A percentile compares a stretch with the other conserved stretches of the same genome.
These are phyloP conservation scores for Stenodera caucasica DNA, from an alignment of 2,888 invertebrate species.

Conservation along the genomic window DNA sequence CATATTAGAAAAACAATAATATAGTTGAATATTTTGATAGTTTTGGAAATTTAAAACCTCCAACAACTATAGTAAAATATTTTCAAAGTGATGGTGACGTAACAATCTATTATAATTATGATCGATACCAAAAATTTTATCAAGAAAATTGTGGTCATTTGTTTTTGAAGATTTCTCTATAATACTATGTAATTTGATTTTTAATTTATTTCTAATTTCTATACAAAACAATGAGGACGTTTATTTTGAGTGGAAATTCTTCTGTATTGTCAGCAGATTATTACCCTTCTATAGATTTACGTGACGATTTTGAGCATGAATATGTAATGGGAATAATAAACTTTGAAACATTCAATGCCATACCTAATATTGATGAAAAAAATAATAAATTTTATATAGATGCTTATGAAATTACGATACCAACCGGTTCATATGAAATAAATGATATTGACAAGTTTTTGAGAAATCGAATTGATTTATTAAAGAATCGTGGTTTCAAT, in stretches of 20 bases:
- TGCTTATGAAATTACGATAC: constrained; percentile 13
- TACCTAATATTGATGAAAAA: constrained; percentile 24
- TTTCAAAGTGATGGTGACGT: constrained; percentile 11
- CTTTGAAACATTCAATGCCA: constrained; percentile 35
- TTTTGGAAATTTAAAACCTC: constrained; percentile 23
- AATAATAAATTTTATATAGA: constrained; percentile 13
- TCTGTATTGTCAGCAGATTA: not conserved
- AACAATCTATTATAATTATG: constrained; percentile 11
- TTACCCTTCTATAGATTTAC: constrained; percentile 21
- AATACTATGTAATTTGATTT: constrained; percentile 21
- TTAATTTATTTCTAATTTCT: not conserved
- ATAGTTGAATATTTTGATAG: constrained; percentile 27
- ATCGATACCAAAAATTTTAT: constrained; percentile 11
- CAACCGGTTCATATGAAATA: constrained; percentile 19
- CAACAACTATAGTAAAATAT: constrained; percentile 27
- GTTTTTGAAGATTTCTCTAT: constrained; percentile 27
- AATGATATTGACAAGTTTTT: constrained; percentile 11
- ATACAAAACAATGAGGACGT: not conserved
- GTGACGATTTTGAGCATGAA: not conserved
- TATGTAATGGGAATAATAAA: constrained; percentile 32
- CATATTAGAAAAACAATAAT: constrained; percentile 21
- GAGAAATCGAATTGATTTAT: not conserved
- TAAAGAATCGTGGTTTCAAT: not conserved
- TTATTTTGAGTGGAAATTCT: not conserved
- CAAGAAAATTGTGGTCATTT: constrained; percentile 25